Evolutionary conservation across 1,140 invertebrate species (phyloP).

Genomic region (Aphidius gifuensis): DNA sequence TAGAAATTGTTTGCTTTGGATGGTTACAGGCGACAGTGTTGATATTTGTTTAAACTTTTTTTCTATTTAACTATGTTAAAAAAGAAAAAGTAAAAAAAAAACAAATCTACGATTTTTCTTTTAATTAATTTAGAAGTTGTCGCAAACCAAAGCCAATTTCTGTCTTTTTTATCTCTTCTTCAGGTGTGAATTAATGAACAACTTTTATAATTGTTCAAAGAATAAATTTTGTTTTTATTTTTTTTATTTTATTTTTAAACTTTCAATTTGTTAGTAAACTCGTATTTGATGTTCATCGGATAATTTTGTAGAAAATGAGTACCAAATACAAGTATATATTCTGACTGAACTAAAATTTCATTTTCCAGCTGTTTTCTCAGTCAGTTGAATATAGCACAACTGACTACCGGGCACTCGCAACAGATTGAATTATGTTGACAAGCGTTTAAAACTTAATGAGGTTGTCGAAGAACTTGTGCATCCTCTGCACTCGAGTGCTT

Average conservation of each 20-base stretch:
- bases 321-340: background rate
- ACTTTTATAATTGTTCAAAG: conserved; percentile 19
- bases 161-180: background rate
- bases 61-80: too few species aligned
- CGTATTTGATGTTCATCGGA: background rate
- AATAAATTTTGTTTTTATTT: too few species aligned
- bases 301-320: background rate
- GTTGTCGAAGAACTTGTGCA: conserved; percentile 6
- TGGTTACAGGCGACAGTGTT: too few species aligned
- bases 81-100: too few species aligned
- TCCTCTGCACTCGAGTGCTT: background rate
- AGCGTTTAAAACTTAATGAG: conserved; percentile 16
- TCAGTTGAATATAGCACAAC: conserved; percentile 3
- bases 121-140: conserved; percentile 1
- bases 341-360: background rate
- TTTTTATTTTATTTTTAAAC: background rate
- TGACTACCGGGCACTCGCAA: background rate
- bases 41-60: too few species aligned
- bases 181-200: conserved; percentile 8
- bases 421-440: conserved; percentile 18
- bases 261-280: background rate
- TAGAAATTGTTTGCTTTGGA: background rate
- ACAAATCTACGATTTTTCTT: too few species aligned
- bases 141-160: background rate
- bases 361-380: conserved; percentile 12